Conservation (phyloP, 2,113 vertebrate genomes). For the Melanostigma gelatinosum region DNA sequence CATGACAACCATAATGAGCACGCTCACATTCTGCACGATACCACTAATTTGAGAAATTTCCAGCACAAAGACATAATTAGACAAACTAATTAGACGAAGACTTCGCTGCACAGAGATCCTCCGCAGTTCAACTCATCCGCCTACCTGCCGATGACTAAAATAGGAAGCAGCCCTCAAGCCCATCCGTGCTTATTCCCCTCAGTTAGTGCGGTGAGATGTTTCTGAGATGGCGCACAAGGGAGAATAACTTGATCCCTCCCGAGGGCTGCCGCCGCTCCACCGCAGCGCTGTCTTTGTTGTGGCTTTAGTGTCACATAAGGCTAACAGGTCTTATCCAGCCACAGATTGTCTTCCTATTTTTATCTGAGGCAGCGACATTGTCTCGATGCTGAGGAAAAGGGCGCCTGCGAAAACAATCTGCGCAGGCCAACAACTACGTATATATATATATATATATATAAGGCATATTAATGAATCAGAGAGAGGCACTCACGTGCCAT, state of each 20-base stretch:
- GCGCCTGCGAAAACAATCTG: slow-evolving; percentile 17
- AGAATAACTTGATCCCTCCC: slow-evolving; percentile 72
- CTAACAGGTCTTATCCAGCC: slow-evolving; percentile 61
- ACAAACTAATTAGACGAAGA: slow-evolving; percentile 87
- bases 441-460: slow-evolving; percentile 15
- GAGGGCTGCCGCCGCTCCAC: slow-evolving; percentile 58
- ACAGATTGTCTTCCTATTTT: slow-evolving; percentile 62
- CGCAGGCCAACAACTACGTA: slow-evolving; percentile 22
- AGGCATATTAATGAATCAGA: slow-evolving; percentile 65
- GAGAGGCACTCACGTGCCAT: slow-evolving; percentile 53
- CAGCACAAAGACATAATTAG: slow-evolving; percentile 89
- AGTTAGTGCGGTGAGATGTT: slow-evolving; percentile 75
- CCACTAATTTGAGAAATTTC: slow-evolving; percentile 89
- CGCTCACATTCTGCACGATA: slow-evolving; percentile 84
- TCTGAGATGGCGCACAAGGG: slow-evolving; percentile 70
- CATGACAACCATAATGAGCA: slow-evolving; percentile 87
- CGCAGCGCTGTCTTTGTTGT: slow-evolving; percentile 64
- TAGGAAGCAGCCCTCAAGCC: slow-evolving; percentile 81
- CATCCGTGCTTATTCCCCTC: slow-evolving; percentile 77
- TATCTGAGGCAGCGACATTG: slow-evolving; percentile 31
- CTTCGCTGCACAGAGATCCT: slow-evolving; percentile 84
- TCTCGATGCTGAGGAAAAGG: slow-evolving; percentile 38
- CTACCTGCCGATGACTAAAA: slow-evolving; percentile 85
- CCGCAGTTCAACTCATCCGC: slow-evolving; percentile 85
- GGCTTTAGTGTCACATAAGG: slow-evolving; percentile 67